Conservation (phyloP, 2,797 vertebrate species). For the Manis crassicaudata region DNA sequence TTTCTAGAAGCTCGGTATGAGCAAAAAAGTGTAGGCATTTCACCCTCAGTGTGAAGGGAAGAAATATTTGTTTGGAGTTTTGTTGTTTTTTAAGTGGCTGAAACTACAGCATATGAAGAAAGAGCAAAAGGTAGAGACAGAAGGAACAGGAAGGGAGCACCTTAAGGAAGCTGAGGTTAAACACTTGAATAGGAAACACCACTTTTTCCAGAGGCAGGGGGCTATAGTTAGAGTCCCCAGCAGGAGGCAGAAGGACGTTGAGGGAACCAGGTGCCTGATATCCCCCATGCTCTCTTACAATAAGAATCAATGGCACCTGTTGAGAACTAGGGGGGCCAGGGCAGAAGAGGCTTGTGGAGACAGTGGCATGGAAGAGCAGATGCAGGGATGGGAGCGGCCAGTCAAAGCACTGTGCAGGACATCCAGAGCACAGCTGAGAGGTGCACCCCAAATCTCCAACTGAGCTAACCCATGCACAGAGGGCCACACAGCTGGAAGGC, state of each 20-base stretch:
- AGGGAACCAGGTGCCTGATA: neutral
- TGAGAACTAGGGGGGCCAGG: neutral
- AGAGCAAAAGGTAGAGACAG: neutral
- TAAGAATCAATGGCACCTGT: neutral
- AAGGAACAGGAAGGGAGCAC: neutral
- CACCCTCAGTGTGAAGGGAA: neutral
- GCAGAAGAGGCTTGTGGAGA: neutral
- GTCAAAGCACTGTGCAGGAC: neutral
- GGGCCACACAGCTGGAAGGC: neutral
- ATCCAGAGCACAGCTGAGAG: neutral
- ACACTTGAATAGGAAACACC: neutral
- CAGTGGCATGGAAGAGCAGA: too few relatives aligned
- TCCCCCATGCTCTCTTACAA: neutral
- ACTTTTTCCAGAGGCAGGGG: neutral
- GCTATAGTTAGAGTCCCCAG: neutral
- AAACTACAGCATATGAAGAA: neutral
- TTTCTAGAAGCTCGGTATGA: neutral
- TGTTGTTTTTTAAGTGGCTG: neutral
- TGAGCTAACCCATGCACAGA: neutral
- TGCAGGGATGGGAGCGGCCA: neutral
- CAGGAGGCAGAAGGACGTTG: neutral
- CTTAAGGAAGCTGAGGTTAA: neutral
- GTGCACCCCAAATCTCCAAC: neutral
- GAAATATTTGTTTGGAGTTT: neutral
- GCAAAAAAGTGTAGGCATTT: too few relatives aligned